These are phyloP conservation scores for Stenopsyche tienmushanensis DNA, from an alignment of 1,140 invertebrate species.

Conservation along the genomic window DNA sequence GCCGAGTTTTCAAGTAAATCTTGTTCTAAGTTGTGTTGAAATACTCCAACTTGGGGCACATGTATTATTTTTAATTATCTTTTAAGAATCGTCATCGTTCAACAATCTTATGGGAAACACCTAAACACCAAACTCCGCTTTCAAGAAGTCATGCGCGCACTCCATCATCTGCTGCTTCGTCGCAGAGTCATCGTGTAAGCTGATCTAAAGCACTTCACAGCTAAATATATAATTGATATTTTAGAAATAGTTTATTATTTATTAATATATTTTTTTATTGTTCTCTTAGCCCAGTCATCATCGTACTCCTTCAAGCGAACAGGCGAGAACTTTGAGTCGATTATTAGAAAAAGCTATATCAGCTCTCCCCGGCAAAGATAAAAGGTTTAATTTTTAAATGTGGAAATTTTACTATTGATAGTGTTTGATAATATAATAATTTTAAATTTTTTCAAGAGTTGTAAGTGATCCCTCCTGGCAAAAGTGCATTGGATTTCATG, in stretches of 20 bases:
- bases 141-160: constrained; percentile 14
- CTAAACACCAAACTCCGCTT: constrained; percentile 13
- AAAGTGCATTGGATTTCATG: constrained; percentile 4
- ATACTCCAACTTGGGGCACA: no score
- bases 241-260: no score
- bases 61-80: constrained; percentile 13
- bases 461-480: constrained; percentile 17
- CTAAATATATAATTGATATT: no score
- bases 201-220: no score
- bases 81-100: constrained; percentile 14
- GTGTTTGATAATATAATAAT: neutral
- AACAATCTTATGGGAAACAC: neutral
- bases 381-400: constrained; percentile 17
- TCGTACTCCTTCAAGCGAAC: constrained; percentile 33
- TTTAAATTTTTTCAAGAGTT: constrained; percentile 14
- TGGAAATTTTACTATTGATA: neutral
- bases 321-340: neutral
- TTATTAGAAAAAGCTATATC: constrained; percentile 21
- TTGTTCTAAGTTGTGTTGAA: neutral
- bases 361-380: constrained; percentile 29
- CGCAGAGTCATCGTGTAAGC: no score
- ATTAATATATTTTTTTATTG: neutral
- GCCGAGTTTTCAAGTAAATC: constrained; percentile 18
- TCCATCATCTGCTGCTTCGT: no score
- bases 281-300: constrained; percentile 10